phyloP scores from a whole-genome alignment of 2,113 vertebrate species.

The Tapirus terrestris region DNA sequence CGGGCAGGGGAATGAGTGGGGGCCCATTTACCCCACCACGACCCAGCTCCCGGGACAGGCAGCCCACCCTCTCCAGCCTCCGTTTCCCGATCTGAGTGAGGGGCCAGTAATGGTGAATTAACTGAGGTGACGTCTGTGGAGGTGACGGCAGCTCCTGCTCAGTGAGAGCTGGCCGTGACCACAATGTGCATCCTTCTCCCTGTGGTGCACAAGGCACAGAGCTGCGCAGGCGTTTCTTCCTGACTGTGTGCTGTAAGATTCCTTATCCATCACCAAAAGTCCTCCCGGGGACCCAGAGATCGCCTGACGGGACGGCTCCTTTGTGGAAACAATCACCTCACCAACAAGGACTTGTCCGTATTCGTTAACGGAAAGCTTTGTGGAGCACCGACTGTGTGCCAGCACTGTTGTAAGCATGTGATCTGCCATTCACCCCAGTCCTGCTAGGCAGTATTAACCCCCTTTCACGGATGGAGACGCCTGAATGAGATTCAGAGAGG shows the following conservation, averaged over 20 bases:
- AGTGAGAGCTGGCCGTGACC: not conserved
- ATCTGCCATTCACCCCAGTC: fast-evolving
- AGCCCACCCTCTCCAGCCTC: not conserved
- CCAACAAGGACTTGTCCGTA: not conserved
- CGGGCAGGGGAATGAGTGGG: not conserved
- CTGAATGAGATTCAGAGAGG: not conserved
- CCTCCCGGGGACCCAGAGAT: not conserved
- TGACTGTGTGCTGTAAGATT: fast-evolving
- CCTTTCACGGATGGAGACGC: not conserved
- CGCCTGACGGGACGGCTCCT: not conserved
- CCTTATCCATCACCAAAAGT: not conserved
- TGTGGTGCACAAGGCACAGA: not conserved
- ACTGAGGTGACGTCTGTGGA: fast-evolving
- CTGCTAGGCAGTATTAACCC: not conserved
- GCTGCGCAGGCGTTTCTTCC: fast-evolving
- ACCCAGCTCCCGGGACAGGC: not conserved
- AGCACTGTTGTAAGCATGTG: fast-evolving
- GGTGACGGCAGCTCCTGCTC: not conserved
- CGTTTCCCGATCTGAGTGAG: not conserved
- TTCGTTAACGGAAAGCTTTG: not conserved
- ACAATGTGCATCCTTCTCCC: fast-evolving
- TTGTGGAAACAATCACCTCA: not conserved
- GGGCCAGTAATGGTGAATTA: not conserved
- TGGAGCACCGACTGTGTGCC: not conserved
- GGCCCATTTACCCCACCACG: not conserved